Percentiles rank a stretch among this genome's conserved stretches.
Evolutionary conservation across 2,797 vertebrate genomes (phyloP).

Genomic region (Spheniscus humboldti): DNA sequence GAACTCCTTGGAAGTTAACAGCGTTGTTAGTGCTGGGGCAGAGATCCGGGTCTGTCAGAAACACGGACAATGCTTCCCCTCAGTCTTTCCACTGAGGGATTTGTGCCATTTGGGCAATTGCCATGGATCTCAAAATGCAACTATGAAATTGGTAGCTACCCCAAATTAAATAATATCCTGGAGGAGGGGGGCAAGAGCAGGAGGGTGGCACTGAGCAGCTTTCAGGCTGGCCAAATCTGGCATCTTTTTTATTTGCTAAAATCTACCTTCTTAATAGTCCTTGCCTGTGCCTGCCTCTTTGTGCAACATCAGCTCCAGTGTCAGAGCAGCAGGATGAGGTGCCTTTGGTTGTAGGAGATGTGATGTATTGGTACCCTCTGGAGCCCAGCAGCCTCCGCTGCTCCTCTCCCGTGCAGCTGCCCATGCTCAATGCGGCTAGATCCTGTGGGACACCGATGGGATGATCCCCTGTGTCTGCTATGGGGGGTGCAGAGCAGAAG

Average conservation of each 20-base stretch:
- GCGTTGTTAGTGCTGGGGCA: neutral
- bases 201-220: neutral
- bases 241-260: neutral
- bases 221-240: neutral
- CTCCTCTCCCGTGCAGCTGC: neutral
- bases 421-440: neutral
- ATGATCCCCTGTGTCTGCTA: neutral
- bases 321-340: neutral
- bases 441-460: rapidly evolving
- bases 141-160: neutral
- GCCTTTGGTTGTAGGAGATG: neutral
- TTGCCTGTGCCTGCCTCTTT: neutral
- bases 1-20: neutral
- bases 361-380: neutral
- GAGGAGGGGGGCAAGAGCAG: neutral
- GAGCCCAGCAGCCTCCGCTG: neutral
- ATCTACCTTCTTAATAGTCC: neutral
- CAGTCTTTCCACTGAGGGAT: neutral
- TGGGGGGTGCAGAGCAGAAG: neutral
- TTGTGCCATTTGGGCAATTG: neutral
- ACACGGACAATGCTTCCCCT: neutral
- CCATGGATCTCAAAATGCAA: neutral
- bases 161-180: neutral
- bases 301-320: neutral
- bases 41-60: neutral